A percentile compares a stretch with the other conserved stretches of the same genome.
Evolutionary conservation across 2,113 vertebrate genomes (phyloP).

Genomic region (Poeciliopsis turrubarensis): DNA sequence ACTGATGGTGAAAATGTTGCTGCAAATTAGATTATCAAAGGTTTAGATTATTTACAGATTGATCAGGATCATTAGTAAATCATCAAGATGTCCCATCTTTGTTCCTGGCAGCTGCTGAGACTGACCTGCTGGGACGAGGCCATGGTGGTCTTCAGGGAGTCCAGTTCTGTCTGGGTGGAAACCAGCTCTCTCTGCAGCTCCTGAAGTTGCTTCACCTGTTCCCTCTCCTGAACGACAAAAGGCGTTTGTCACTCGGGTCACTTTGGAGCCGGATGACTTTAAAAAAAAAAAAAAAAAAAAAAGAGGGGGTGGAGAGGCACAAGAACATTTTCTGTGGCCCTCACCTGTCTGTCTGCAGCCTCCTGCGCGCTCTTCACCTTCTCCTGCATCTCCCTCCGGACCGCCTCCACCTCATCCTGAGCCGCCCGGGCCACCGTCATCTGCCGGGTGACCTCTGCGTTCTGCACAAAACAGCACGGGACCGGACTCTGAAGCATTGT

Average conservation of each 20-base stretch:
- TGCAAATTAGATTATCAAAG: not conserved
- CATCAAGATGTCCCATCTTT: too few species aligned
- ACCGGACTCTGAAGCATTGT: not conserved
- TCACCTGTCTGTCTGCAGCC: slow-evolving; percentile 86
- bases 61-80: not conserved
- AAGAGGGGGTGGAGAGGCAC: too few species aligned
- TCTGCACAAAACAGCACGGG: slow-evolving; percentile 74
- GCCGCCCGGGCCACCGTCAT: slow-evolving; percentile 87
- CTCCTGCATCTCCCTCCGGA: slow-evolving; percentile 91
- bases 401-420: slow-evolving; percentile 88
- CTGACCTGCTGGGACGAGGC: slow-evolving; percentile 85
- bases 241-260: not conserved
- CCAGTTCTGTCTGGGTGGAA: slow-evolving; percentile 86
- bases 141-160: slow-evolving; percentile 81
- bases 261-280: not conserved
- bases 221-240: slow-evolving; percentile 79
- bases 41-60: too few species aligned
- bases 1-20: not conserved
- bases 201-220: slow-evolving; percentile 88
- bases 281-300: too few species aligned
- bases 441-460: slow-evolving; percentile 95
- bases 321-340: not conserved
- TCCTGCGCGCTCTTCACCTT: slow-evolving; percentile 88
- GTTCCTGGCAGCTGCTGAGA: not conserved
- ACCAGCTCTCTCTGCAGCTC: slow-evolving; percentile 86